A percentile compares a stretch with the other conserved stretches of the same genome.
phyloP scores from a whole-genome alignment of 2,113 vertebrate genomes.

The Delphinapterus leucas region DNA sequence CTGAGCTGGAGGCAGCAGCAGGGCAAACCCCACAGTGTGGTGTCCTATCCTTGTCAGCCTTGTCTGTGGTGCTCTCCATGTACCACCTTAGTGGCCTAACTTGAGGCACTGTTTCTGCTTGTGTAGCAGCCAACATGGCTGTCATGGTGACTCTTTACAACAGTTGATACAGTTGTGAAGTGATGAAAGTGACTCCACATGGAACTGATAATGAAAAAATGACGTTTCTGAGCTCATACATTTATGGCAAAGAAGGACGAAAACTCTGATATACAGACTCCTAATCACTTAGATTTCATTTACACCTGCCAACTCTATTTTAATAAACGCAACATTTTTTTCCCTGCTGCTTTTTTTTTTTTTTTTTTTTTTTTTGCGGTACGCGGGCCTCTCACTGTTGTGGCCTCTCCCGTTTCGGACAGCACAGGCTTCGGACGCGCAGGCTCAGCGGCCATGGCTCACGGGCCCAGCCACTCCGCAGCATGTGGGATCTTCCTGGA shows the following conservation, averaged over 20 bases:
- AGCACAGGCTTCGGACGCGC: no score
- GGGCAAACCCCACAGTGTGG: accelerated
- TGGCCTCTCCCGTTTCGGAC: no score
- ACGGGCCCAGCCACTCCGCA: no score
- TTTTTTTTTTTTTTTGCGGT: no score
- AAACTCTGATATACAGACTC: neutral
- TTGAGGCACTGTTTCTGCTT: neutral
- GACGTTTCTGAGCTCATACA: neutral
- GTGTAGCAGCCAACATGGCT: neutral
- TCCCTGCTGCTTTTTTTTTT: neutral
- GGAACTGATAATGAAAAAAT: neutral
- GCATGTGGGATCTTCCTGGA: no score
- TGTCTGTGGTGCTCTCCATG: accelerated
- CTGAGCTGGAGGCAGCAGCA: accelerated
- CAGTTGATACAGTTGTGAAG: neutral
- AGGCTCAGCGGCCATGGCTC: no score
- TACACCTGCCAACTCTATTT: neutral
- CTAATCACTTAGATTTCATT: neutral
- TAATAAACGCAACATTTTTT: neutral
- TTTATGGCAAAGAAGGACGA: neutral
- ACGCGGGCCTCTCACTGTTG: no score
- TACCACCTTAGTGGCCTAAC: no score
- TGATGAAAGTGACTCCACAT: neutral
- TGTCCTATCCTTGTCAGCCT: accelerated
- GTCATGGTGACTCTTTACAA: neutral